Evolutionary conservation across 2,797 vertebrate genomes (phyloP), one percentile per base, ranked within the genome.

Genomic region (Tokudaia tokunoshimensis): DNA sequence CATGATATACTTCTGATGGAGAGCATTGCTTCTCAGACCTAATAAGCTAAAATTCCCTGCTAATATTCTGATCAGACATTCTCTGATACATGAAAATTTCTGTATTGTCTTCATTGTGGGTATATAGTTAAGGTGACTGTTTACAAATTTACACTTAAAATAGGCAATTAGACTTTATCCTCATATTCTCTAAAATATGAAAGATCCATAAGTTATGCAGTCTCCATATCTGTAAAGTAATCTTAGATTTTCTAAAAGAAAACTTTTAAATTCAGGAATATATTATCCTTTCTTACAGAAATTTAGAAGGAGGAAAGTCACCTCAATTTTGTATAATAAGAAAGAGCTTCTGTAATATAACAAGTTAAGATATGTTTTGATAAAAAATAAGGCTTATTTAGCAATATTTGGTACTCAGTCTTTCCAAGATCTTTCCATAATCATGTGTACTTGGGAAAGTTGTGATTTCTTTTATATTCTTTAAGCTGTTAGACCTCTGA

Each of bases 281-380:
- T 80, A 78, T 85, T 26, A 15, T 84, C 9, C 80, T 10, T 37
- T 26, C 22, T 85, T 89, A 83, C 20, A 3, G 37, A 91, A 89
- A 63, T 81, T 89, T 10, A 84, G 80, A 91, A 80, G 1, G 1
- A 86, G 61, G 4, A 93, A 41, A 84, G 3, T 84, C 96, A 92
- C 17, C 12, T 20, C 52, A 83, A 15, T 0, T 83, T 10, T 85
- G 29, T 34, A 9, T 1, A 61, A n/a, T 67, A 91, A 92, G 20
- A 50, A 44, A 82, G 3, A 44, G 29, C 11, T 89, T 86, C 52
- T 70, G 29, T 81, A 76, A 82, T 74, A 44, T 93, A 41, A 29
- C 19, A 70, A 89, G 3, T 89, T 50, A 91, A 94, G 1, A 92
- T 2, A 4, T 44, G 47, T 91, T 95, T 91, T 96, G 29, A n/a